Evolutionary conservation across 1,140 invertebrate species (phyloP).

Genomic region (Trichonephila clavata): DNA sequence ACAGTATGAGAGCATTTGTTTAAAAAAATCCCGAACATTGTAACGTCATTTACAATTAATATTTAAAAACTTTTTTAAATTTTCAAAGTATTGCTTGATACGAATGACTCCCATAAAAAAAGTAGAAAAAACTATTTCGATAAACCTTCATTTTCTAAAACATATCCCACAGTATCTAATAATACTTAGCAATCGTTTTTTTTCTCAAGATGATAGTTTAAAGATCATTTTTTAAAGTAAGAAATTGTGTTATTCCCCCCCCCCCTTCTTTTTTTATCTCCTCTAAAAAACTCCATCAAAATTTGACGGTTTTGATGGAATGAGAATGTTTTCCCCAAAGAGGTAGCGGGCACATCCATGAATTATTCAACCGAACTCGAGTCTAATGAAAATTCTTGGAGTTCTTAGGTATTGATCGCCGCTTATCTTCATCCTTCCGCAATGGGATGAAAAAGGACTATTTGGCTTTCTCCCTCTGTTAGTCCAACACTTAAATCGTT

Average conservation of each 20-base stretch:
- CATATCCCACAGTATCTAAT: background rate
- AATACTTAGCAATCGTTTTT: background rate
- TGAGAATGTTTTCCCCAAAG: background rate
- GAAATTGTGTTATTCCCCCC: background rate
- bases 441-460: background rate
- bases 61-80: background rate
- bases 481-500: background rate
- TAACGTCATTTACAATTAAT: too few relatives aligned
- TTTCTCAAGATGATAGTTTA: background rate
- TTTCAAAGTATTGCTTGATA: background rate
- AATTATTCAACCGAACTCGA: conserved; percentile 7
- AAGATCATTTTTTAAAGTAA: background rate
- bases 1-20: too few relatives aligned
- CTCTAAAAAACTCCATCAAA: background rate
- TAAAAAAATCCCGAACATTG: too few relatives aligned
- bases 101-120: background rate
- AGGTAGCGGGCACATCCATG: background rate
- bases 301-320: background rate
- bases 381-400: conserved; percentile 51
- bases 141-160: background rate
- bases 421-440: background rate
- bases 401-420: conserved; percentile 12
- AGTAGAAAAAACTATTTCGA: background rate
- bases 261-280: background rate
- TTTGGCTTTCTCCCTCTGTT: background rate